phyloP scores from a whole-genome alignment of 1,140 invertebrate species.

The Caenorhabditis brenneri region DNA sequence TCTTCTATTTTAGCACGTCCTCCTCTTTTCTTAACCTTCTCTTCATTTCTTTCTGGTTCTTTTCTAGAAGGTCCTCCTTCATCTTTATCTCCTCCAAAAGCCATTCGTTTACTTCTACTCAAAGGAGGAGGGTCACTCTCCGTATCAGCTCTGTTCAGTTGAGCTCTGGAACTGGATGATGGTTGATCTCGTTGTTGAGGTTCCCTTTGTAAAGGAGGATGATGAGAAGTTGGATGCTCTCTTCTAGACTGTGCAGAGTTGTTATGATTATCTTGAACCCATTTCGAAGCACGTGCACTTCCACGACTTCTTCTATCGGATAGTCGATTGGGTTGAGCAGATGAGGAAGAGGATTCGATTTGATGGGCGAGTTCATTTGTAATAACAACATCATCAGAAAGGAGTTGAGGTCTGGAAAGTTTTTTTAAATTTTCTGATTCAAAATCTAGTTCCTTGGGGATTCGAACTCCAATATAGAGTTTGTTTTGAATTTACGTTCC shows the following conservation, averaged over 20 bases:
- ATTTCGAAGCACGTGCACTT: not conserved
- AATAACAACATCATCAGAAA: not conserved
- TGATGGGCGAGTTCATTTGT: slow-evolving; percentile 1
- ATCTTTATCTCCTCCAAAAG: not conserved
- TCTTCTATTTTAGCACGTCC: not conserved
- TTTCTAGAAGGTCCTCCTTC: not conserved
- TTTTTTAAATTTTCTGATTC: not conserved
- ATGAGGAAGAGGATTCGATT: not conserved
- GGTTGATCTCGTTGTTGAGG: not conserved
- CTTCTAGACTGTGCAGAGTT: not conserved
- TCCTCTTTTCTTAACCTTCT: not conserved
- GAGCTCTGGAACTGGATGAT: not conserved
- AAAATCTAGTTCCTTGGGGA: too few relatives aligned
- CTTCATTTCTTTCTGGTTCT: not conserved
- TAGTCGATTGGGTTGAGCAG: not conserved
- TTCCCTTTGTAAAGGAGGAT: not conserved
- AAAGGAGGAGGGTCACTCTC: not conserved
- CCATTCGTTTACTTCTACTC: slow-evolving; percentile 2
- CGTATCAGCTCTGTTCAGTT: not conserved
- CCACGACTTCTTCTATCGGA: slow-evolving; percentile 5
- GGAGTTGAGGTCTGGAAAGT: not conserved
- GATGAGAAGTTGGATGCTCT: too few relatives aligned
- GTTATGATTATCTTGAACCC: slow-evolving; percentile 8
- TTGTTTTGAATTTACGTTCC: too few relatives aligned
- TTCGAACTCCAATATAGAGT: too few relatives aligned